A percentile compares a stretch with the other conserved stretches of the same genome.
These are phyloP conservation scores for Oikopleura vanhoeffeni DNA, from an alignment of 23 tunicate genomes.

Conservation along the genomic window DNA sequence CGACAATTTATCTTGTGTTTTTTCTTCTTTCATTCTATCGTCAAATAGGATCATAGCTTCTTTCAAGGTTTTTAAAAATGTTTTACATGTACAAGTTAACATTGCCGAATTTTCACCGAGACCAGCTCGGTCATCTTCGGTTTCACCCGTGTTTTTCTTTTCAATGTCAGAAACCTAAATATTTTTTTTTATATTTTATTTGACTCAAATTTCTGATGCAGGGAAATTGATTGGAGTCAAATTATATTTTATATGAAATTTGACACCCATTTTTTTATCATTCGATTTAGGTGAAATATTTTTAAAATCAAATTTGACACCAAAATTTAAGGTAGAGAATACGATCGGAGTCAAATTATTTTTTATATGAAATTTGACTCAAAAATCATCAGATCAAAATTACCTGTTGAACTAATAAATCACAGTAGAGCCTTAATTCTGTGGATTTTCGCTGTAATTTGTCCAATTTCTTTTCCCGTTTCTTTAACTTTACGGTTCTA, in stretches of 20 bases:
- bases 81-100: constrained; percentile 62
- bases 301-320: too few species aligned
- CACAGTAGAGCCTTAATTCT: constrained; percentile 58
- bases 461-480: neutral
- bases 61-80: constrained; percentile 43
- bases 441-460: neutral
- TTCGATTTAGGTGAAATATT: too few species aligned
- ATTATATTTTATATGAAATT: too few species aligned
- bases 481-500: neutral
- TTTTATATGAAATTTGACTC: too few species aligned
- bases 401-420: constrained; percentile 44
- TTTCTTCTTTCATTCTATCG: neutral
- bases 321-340: too few species aligned
- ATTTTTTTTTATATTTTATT: too few species aligned
- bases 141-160: constrained; percentile 29
- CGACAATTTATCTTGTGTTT: too few species aligned
- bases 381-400: too few species aligned
- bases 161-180: constrained; percentile 15
- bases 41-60: constrained; percentile 38
- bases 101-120: constrained; percentile 34
- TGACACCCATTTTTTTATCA: too few species aligned
- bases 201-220: too few species aligned
- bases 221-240: too few species aligned
- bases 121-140: constrained; percentile 34
- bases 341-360: too few species aligned